These are phyloP conservation scores for Aphidius ervi DNA, from an alignment of 1,140 invertebrate genomes.

Conservation along the genomic window DNA sequence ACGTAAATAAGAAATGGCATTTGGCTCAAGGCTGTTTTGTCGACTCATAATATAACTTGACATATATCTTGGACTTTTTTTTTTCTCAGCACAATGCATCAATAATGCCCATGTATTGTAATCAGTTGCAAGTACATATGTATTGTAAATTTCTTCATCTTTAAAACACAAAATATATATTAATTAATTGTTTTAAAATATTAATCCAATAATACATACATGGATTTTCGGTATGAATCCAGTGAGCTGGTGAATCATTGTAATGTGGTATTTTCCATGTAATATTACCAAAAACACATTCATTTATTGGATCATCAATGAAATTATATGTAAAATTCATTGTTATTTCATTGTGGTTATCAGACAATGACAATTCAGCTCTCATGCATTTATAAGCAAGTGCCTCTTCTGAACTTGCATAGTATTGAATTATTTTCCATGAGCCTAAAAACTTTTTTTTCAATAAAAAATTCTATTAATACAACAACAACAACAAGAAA, in stretches of 20 bases:
- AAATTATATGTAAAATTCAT: constrained; percentile 86
- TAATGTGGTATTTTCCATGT: constrained; percentile 74
- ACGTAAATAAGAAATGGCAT: constrained; percentile 59
- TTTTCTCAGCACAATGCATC: constrained; percentile 81
- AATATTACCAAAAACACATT: constrained; percentile 75
- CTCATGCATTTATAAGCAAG: constrained; percentile 79
- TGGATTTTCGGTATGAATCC: constrained; percentile 77
- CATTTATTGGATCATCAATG: constrained; percentile 74
- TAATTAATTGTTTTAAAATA: constrained; percentile 22
- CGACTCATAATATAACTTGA: constrained; percentile 80
- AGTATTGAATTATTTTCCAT: constrained; percentile 83
- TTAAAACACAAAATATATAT: constrained; percentile 23
- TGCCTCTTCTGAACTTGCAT: constrained; percentile 79
- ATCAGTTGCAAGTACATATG: constrained; percentile 79
- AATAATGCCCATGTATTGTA: constrained; percentile 75
- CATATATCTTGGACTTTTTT: constrained; percentile 71
- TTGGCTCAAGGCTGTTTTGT: constrained; percentile 55
- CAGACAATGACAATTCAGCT: constrained; percentile 64
- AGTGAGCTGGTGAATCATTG: constrained; percentile 68
- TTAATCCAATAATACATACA: constrained; percentile 53
- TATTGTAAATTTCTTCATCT: constrained; percentile 88
- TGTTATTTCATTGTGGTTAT: constrained; percentile 57
- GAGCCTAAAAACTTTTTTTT: constrained; percentile 64
- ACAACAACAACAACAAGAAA: too few species aligned
- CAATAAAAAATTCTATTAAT: constrained; percentile 6